Evolutionary conservation across 2,888 invertebrate species (phyloP).

Genomic region (Morinoia aosen): DNA sequence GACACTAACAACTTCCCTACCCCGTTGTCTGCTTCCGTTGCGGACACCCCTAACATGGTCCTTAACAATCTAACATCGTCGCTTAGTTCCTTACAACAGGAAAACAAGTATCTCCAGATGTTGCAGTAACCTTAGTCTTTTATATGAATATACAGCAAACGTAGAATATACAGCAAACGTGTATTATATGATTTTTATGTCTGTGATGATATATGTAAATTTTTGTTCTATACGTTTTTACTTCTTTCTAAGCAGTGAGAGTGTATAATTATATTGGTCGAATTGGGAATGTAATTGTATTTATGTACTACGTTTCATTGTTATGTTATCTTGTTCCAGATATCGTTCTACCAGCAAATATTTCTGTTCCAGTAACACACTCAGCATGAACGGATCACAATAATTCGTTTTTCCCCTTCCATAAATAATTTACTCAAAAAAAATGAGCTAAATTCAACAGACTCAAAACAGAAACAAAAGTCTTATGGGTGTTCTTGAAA

Average conservation of each 20-base stretch:
- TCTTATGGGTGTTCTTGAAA: slow-evolving; percentile 46
- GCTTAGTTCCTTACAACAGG: slow-evolving; percentile 88
- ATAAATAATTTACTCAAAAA: background rate
- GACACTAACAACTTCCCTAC: slow-evolving; percentile 69
- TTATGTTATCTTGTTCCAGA: background rate
- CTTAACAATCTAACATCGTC: slow-evolving; percentile 95
- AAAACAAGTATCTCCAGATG: slow-evolving; percentile 92
- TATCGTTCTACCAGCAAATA: background rate
- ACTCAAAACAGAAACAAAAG: background rate
- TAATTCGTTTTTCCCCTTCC: background rate
- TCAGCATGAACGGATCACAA: background rate
- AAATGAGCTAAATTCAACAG: background rate
- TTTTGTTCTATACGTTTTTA: slow-evolving; percentile 13
- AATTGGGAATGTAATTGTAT: slow-evolving; percentile 20
- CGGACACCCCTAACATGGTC: slow-evolving; percentile 86
- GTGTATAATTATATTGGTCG: slow-evolving; percentile 38
- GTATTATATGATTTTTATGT: slow-evolving; percentile 47
- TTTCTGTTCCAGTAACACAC: background rate
- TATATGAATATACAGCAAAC: background rate
- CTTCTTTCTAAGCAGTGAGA: slow-evolving; percentile 20
- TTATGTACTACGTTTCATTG: slow-evolving; percentile 1
- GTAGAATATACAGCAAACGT: no score
- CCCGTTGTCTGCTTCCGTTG: slow-evolving; percentile 67
- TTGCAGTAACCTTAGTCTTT: slow-evolving; percentile 55
- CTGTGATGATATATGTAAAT: slow-evolving; percentile 38